phyloP scores from a whole-genome alignment of 2,888 invertebrate species.

The Syritta pipiens region DNA sequence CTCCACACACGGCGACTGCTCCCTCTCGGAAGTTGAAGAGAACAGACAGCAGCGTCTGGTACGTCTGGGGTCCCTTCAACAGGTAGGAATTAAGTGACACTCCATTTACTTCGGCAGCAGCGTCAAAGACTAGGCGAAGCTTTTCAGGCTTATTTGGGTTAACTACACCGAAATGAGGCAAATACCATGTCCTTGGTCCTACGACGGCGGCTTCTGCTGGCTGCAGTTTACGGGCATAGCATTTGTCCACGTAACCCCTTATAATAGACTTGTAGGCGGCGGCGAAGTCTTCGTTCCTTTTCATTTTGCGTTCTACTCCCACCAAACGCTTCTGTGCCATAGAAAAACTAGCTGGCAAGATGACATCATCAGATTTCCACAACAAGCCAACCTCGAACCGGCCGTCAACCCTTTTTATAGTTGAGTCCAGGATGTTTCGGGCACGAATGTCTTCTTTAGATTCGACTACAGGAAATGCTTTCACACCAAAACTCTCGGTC shows the following conservation, averaged over 20 bases:
- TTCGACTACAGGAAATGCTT: background rate
- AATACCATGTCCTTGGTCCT: conserved; percentile 68
- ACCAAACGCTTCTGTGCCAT: conserved; percentile 61
- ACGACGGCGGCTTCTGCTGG: conserved; percentile 27
- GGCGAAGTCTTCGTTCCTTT: conserved; percentile 40
- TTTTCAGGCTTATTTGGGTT: conserved; percentile 50
- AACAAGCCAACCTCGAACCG: conserved; percentile 17
- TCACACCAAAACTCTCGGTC: background rate
- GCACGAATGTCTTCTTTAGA: conserved; percentile 16
- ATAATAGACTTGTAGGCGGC: conserved; percentile 37
- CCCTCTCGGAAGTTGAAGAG: conserved; percentile 54
- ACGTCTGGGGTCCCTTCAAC: conserved; percentile 54
- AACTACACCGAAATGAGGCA: conserved; percentile 68
- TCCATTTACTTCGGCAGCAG: conserved; percentile 46
- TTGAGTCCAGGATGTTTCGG: background rate
- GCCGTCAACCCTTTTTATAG: background rate
- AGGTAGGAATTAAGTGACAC: conserved; percentile 50
- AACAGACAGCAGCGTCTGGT: conserved; percentile 48
- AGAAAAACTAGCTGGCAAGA: conserved; percentile 39
- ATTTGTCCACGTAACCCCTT: conserved; percentile 22
- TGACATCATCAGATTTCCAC: too few species aligned
- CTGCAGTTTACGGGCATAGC: conserved; percentile 53
- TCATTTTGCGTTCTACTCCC: conserved; percentile 56
- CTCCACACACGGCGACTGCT: conserved; percentile 43
- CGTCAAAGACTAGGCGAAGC: conserved; percentile 56